These are phyloP conservation scores for Cyanistes caeruleus DNA, from an alignment of 2,113 vertebrate species.

Conservation along the genomic window DNA sequence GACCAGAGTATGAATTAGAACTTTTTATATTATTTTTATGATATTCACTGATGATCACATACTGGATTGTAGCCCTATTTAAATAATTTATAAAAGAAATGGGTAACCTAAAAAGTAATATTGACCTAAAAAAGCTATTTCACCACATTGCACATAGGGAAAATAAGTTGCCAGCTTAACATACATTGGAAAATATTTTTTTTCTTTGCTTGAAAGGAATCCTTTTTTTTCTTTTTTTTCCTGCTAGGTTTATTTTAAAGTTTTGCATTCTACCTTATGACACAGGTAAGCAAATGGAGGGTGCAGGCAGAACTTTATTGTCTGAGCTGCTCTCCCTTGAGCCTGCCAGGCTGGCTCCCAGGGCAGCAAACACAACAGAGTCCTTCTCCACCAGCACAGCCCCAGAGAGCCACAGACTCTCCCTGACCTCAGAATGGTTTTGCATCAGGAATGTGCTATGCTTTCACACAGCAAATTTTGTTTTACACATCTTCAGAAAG, in stretches of 20 bases:
- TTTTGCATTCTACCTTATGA: background rate
- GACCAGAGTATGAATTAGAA: background rate
- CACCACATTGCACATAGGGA: accelerated
- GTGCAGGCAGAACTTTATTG: accelerated
- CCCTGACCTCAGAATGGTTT: background rate
- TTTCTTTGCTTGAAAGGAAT: background rate
- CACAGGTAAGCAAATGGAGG: background rate
- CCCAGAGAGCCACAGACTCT: background rate
- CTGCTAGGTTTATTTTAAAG: background rate
- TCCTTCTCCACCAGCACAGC: too few species aligned
- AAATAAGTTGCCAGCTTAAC: background rate
- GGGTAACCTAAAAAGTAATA: background rate
- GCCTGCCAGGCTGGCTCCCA: background rate
- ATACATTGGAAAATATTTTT: background rate
- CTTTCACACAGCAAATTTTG: background rate
- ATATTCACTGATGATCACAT: background rate
- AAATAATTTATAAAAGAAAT: background rate
- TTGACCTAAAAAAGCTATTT: background rate
- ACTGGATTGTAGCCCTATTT: background rate
- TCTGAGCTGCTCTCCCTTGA: accelerated
- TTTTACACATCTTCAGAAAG: background rate
- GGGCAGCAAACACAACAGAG: background rate
- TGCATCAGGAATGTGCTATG: background rate
- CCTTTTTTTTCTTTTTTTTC: background rate
- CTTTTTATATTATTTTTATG: background rate